Percentiles rank a stretch among this genome's conserved stretches.
Evolutionary conservation across 2,113 vertebrate species (phyloP).

Genomic region (Reinhardtius hippoglossoides): DNA sequence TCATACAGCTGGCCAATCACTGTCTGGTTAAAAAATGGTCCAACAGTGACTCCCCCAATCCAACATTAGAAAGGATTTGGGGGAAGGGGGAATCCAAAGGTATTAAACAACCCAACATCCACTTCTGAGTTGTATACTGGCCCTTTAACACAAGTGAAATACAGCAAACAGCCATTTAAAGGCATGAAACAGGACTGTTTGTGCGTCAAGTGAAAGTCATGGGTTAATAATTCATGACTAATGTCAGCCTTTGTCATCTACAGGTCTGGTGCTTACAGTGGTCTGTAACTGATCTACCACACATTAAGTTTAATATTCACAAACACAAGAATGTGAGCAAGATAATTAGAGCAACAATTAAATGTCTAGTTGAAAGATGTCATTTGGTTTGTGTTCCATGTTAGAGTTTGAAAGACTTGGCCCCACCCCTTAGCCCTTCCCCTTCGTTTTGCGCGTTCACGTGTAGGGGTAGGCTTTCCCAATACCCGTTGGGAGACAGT

Average conservation of each 20-base stretch:
- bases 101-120: not conserved
- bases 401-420: too few species aligned
- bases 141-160: not conserved
- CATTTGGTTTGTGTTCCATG: not conserved
- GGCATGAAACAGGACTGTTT: not conserved
- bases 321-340: not conserved
- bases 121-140: not conserved
- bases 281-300: constrained; percentile 17
- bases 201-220: constrained; percentile 21
- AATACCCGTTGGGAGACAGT: too few species aligned
- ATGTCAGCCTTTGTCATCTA: constrained; percentile 29
- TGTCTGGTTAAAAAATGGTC: not conserved
- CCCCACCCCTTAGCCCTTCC: too few species aligned
- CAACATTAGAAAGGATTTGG: not conserved
- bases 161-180: constrained; percentile 13
- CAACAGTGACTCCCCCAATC: not conserved
- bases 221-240: constrained; percentile 32
- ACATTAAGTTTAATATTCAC: not conserved
- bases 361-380: too few species aligned
- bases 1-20: not conserved
- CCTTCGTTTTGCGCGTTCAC: too few species aligned
- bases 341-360: not conserved
- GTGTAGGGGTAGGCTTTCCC: too few species aligned
- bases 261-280: not conserved
- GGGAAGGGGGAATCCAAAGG: not conserved